Evolutionary conservation across 23 tunicate genomes (phyloP).

Genomic region (Halocynthia aurantium): DNA sequence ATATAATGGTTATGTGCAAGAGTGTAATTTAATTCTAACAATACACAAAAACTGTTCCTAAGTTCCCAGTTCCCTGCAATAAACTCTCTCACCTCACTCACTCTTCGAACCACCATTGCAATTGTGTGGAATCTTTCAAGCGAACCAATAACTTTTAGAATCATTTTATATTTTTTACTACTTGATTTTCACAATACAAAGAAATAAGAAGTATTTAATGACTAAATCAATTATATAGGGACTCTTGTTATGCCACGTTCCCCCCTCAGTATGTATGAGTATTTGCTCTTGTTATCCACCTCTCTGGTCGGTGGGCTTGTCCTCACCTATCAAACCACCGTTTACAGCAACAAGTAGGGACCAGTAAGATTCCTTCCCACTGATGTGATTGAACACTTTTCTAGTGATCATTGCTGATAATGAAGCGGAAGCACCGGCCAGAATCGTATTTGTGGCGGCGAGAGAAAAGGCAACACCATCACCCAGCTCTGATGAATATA

Average conservation of each 20-base stretch:
- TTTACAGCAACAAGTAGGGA: slow-evolving; percentile 69
- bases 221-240: not conserved
- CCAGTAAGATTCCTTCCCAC: slow-evolving; percentile 78
- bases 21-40: not conserved
- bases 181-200: too few relatives aligned
- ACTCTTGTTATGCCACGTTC: not conserved
- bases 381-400: slow-evolving; percentile 28
- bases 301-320: not conserved
- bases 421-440: slow-evolving; percentile 66
- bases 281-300: too few relatives aligned
- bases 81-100: too few relatives aligned
- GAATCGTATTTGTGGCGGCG: slow-evolving; percentile 67
- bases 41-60: too few relatives aligned
- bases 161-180: too few relatives aligned
- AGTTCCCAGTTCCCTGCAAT: too few relatives aligned
- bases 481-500: slow-evolving; percentile 2
- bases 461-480: slow-evolving; percentile 53
- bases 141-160: too few relatives aligned
- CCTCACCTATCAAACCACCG: slow-evolving; percentile 75
- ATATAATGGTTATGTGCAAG: not conserved
- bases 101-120: too few relatives aligned
- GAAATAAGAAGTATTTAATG: too few relatives aligned
- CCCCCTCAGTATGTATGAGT: too few relatives aligned
- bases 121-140: too few relatives aligned
- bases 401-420: slow-evolving; percentile 44